Base-by-base conservation (phyloP, 2,888 invertebrate species). In the Drosophila cyrtoloma region DNA sequence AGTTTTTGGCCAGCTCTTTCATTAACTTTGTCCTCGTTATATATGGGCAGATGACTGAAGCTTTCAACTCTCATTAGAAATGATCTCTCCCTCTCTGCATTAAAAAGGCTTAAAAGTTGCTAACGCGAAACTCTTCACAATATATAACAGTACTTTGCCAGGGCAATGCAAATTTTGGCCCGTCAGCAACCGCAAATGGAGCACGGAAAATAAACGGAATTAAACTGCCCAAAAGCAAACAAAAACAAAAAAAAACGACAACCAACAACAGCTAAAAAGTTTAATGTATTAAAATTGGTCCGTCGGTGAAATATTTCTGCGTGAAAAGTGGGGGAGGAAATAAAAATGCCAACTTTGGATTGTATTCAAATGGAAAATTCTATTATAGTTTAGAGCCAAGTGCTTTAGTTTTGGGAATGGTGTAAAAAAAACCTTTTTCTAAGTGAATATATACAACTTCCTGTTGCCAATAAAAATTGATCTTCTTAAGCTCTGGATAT, bases 41-140 rank as follows among this genome's bases (percentile, higher is more conserved):
- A 63, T 71, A 59, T 57, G 30, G 37, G 55, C 53, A 35, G 51
- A 42, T 51, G 55, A 66, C 22, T 37, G 44, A 39, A 56, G 51
- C 53, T 44, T 35, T 71, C 63, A 37, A 55, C 56, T 55, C 68
- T 84, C 83, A 81, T 84, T 85, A 76, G 62, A 76, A 52, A 35
- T n/a, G 69, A 59, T 65, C 77, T 72, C 7, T 30, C 57, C 30
- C 80, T 50, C 35, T 56, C 39, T 57, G 79, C 72, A 79, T 79
- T 73, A 79, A 85, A 85, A 87, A 79, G 84, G 86, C 86, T 86
- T 86, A 88, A 84, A 84, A 82, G 74, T 84, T 81, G 84, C 68
- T 75, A 56, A 77, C 77, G 47, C 57, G 39, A 75, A 74, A 57
- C 53, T 28, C 65, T 39, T n/a, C 7, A 53, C 39, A 22, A 52